A percentile compares a stretch with the other conserved stretches of the same genome.
These are phyloP conservation scores for Eulemur albifrons DNA, from an alignment of 2,797 vertebrate genomes.

Conservation along the genomic window DNA sequence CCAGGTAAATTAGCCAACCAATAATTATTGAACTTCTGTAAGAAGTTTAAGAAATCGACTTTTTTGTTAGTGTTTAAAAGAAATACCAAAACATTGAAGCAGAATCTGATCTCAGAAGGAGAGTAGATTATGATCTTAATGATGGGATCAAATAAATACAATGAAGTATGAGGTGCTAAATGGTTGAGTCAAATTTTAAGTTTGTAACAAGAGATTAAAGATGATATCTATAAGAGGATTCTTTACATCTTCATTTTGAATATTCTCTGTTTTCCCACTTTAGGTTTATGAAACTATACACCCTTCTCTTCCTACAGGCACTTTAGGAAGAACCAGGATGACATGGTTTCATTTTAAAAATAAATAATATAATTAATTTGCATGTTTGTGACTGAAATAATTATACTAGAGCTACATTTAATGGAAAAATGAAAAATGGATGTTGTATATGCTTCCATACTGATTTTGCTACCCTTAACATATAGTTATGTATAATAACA, in stretches of 20 bases:
- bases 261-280: background rate
- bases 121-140: background rate
- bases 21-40: background rate
- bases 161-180: background rate
- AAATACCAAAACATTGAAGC: background rate
- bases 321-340: background rate
- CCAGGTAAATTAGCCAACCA: background rate
- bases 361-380: background rate
- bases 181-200: background rate
- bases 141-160: background rate
- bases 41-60: background rate
- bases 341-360: background rate
- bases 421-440: background rate
- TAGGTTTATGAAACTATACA: background rate
- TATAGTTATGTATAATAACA: background rate
- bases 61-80: background rate
- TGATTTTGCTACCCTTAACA: background rate
- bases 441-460: background rate
- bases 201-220: background rate
- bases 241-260: background rate
- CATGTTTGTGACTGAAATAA: background rate
- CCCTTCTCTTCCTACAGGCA: background rate
- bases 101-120: background rate
- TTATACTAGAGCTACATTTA: background rate
- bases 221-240: background rate